Conservation (phyloP, 2,113 vertebrate species). For the Onychorhynchus coronatus region DNA sequence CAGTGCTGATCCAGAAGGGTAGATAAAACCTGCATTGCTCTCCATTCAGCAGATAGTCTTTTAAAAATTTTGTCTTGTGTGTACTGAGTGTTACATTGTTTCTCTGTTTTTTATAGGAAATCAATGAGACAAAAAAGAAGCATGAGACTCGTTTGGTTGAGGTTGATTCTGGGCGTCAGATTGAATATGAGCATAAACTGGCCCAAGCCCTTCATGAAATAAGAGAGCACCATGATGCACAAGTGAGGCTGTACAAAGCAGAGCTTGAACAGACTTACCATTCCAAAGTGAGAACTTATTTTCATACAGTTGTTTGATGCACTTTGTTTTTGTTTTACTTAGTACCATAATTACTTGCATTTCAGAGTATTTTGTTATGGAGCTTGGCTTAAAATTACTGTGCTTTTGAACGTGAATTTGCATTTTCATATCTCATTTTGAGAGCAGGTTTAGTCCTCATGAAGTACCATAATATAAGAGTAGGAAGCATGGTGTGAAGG, state of each 20-base stretch:
- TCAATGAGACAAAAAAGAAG: constrained; percentile 81
- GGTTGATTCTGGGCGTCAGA: constrained; percentile 80
- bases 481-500: background rate
- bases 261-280: constrained; percentile 83
- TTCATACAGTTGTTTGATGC: background rate
- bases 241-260: constrained; percentile 83
- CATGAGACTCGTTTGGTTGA: constrained; percentile 81
- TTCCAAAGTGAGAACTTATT: constrained; percentile 75
- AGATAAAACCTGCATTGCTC: background rate
- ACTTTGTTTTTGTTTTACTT: background rate
- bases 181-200: constrained; percentile 86
- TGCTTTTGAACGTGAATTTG: background rate
- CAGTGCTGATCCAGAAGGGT: background rate
- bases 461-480: background rate
- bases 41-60: rapidly evolving
- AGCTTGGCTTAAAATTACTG: background rate
- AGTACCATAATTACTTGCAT: background rate
- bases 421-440: background rate
- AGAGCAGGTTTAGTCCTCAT: background rate
- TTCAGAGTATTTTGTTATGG: background rate
- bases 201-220: constrained; percentile 82
- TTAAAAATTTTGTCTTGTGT: background rate
- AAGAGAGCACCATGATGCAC: constrained; percentile 82
- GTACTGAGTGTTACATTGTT: background rate
- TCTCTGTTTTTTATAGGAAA: constrained; percentile 73